Percentiles rank a stretch among this genome's conserved stretches.
Conservation (phyloP, 2,888 invertebrate genomes). For the Drosophila yooni region DNA sequence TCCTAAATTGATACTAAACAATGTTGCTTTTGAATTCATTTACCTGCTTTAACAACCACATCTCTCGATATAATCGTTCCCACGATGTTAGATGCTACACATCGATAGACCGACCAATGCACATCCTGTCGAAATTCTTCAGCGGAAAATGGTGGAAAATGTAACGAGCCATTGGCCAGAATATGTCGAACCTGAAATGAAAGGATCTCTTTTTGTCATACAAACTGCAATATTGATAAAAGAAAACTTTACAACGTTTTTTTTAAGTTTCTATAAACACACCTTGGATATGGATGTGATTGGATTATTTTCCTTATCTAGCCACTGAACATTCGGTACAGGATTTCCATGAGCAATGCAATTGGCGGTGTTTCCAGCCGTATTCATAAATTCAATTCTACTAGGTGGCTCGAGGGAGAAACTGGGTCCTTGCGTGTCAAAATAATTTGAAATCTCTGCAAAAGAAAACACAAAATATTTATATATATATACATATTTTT, state of each 20-base stretch:
- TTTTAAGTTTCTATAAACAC: slow-evolving; percentile 17
- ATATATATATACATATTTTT: background rate
- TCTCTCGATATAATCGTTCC: slow-evolving; percentile 86
- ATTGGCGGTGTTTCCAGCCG: slow-evolving; percentile 86
- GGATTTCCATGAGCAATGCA: slow-evolving; percentile 87
- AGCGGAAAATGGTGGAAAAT: slow-evolving; percentile 87
- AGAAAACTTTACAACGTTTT: background rate
- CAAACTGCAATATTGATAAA: background rate
- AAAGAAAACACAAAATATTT: background rate
- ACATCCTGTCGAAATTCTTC: slow-evolving; percentile 87
- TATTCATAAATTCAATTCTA: slow-evolving; percentile 87
- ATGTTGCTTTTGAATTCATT: background rate
- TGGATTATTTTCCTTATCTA: slow-evolving; percentile 86
- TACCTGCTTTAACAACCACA: slow-evolving; percentile 86
- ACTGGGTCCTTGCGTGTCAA: slow-evolving; percentile 87
- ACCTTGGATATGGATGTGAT: slow-evolving; percentile 86
- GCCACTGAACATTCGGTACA: slow-evolving; percentile 86
- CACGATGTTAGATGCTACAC: slow-evolving; percentile 86
- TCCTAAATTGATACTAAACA: background rate
- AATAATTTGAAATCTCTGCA: slow-evolving; percentile 84
- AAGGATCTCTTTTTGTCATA: background rate
- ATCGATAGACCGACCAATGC: slow-evolving; percentile 87
- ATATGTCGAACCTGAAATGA: slow-evolving; percentile 85
- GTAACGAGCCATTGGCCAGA: slow-evolving; percentile 86
- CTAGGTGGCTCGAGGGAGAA: slow-evolving; percentile 86